phyloP scores from a whole-genome alignment of 2,888 invertebrate species.

The Leucoma salicis region DNA sequence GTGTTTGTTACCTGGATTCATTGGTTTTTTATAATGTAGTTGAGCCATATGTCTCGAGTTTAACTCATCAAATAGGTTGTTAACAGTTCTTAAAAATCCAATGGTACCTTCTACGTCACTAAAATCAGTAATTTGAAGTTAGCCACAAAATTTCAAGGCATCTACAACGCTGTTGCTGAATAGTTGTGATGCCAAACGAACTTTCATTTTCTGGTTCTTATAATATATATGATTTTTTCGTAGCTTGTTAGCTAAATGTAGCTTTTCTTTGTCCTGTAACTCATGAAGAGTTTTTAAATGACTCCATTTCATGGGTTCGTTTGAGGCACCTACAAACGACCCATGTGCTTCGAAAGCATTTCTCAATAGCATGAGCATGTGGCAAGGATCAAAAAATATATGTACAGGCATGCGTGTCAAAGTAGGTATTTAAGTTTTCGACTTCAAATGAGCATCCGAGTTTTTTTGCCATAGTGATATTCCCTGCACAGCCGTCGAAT shows the following conservation, averaged over 20 bases:
- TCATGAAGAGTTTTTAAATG: constrained; percentile 3
- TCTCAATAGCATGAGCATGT: constrained; percentile 9
- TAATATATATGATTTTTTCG: constrained; percentile 1
- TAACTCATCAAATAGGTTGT: background rate
- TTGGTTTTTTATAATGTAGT: background rate
- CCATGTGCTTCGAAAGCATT: constrained; percentile 1
- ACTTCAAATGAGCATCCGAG: constrained; percentile 6
- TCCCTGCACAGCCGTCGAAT: constrained; percentile 10
- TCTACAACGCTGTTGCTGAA: constrained; percentile 16
- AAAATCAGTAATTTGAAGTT: constrained; percentile 3
- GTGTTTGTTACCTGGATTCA: background rate
- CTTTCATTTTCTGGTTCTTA: constrained; percentile 19
- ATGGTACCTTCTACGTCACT: background rate
- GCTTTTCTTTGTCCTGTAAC: constrained; percentile 7
- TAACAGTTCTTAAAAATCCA: background rate
- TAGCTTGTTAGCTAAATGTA: constrained; percentile 13
- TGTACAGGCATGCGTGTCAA: constrained; percentile 8
- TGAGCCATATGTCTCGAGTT: background rate
- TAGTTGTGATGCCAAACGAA: constrained; percentile 11
- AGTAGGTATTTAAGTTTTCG: constrained; percentile 6
- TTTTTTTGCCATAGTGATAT: constrained; percentile 7
- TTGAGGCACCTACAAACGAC: background rate
- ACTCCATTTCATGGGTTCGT: constrained; percentile 1
- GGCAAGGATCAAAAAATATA: constrained; percentile 14
- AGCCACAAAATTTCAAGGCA: constrained; percentile 12